A percentile compares a stretch with the other conserved stretches of the same genome.
phyloP scores from a whole-genome alignment of 2,888 invertebrate species.

The Cheilosia grossa region DNA sequence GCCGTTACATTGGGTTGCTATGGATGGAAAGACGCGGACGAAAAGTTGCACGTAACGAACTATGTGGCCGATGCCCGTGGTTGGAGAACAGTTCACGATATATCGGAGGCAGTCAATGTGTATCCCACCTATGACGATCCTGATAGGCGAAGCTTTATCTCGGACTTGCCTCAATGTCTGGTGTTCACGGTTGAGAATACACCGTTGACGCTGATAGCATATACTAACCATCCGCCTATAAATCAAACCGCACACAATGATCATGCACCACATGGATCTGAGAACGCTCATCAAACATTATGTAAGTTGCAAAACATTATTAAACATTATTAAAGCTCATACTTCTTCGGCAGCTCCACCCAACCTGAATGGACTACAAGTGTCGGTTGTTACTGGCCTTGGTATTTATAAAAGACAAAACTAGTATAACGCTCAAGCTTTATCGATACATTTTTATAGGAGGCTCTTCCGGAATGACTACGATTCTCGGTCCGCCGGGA shows the following conservation, averaged over 20 bases:
- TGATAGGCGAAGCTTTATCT: constrained; percentile 14
- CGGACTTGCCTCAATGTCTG: constrained; percentile 42
- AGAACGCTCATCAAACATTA: constrained; percentile 4
- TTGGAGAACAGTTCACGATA: constrained; percentile 16
- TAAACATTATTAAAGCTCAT: neutral
- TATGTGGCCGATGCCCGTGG: constrained; percentile 51
- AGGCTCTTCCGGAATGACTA: neutral
- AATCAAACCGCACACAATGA: neutral
- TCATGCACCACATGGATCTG: constrained; percentile 37
- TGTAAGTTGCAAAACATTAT: neutral
- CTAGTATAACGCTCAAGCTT: neutral
- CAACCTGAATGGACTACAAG: neutral
- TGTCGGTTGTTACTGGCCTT: constrained; percentile 2
- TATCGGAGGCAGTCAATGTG: constrained; percentile 24
- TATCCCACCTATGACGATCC: constrained; percentile 28
- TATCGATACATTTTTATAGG: neutral
- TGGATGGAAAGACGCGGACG: constrained; percentile 49
- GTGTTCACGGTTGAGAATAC: constrained; percentile 15
- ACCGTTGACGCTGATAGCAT: constrained; percentile 8
- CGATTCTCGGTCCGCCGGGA: constrained; percentile 1
- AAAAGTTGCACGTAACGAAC: constrained; percentile 36
- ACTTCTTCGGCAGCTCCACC: neutral
- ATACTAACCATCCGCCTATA: constrained; percentile 21
- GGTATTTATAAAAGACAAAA: neutral
- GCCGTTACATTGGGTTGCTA: constrained; percentile 50